These are phyloP conservation scores for Crocidura indochinensis DNA, from an alignment of 2,797 vertebrate genomes.

Conservation along the genomic window DNA sequence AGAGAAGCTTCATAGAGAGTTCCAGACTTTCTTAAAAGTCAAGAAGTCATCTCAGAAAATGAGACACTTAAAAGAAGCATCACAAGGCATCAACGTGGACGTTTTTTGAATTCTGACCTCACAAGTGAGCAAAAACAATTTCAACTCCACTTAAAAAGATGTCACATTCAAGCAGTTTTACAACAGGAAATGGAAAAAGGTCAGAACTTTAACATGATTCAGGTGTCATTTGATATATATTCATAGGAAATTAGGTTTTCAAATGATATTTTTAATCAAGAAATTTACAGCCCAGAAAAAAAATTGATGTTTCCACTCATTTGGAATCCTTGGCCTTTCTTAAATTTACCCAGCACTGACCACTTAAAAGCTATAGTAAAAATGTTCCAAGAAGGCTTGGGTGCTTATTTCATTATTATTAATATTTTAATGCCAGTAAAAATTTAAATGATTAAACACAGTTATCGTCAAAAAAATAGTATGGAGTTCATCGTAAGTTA, in stretches of 20 bases:
- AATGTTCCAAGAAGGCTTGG: not conserved
- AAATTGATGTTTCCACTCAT: constrained; percentile 20
- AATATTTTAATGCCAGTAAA: not conserved
- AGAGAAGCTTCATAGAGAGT: not conserved
- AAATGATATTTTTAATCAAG: constrained; percentile 85
- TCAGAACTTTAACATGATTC: constrained; percentile 86
- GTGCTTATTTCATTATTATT: not conserved
- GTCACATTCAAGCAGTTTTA: constrained; percentile 82
- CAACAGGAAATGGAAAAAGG: constrained; percentile 85
- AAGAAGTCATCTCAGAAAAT: constrained; percentile 42
- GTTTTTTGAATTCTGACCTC: constrained; percentile 67
- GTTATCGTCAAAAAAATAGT: not conserved
- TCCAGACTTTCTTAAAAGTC: constrained; percentile 27
- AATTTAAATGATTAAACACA: not conserved
- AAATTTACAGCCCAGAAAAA: constrained; percentile 79
- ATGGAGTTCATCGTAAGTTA: not conserved
- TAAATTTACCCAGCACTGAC: rapidly evolving
- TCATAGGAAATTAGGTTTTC: constrained; percentile 90
- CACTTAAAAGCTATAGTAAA: not conserved
- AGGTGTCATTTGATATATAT: constrained; percentile 87
- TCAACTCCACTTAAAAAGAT: constrained; percentile 84
- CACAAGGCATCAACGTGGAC: constrained; percentile 56
- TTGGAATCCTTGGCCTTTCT: not conserved
- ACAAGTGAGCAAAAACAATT: constrained; percentile 68
- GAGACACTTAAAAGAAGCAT: constrained; percentile 59